These are phyloP conservation scores for Callorhinus ursinus DNA, from an alignment of 2,113 vertebrate genomes.

Conservation along the genomic window DNA sequence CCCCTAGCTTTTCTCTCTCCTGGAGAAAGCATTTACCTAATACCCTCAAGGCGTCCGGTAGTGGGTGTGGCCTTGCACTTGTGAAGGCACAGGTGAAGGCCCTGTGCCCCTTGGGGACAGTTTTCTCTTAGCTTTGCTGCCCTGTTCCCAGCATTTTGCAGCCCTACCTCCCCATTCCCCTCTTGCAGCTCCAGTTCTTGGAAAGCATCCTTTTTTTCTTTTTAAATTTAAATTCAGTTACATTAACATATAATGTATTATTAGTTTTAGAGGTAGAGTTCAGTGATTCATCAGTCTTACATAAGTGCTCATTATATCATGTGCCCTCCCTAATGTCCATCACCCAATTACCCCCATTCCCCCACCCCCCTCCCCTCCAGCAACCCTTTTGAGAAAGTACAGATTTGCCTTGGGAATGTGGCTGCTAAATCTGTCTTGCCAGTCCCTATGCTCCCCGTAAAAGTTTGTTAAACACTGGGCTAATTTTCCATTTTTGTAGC, in stretches of 20 bases:
- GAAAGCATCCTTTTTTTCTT: not conserved
- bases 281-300: no score
- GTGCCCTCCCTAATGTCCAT: no score
- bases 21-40: not conserved
- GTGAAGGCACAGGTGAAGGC: not conserved
- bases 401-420: constrained; percentile 31
- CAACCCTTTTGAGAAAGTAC: not conserved
- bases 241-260: not conserved
- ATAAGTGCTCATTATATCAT: no score
- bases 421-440: not conserved
- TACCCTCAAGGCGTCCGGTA: not conserved
- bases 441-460: not conserved
- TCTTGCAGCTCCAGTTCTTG: not conserved
- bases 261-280: no score
- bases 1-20: not conserved
- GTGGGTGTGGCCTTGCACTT: not conserved
- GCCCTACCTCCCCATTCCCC: not conserved
- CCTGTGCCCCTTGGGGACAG: not conserved
- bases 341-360: no score
- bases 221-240: not conserved
- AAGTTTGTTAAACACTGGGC: not conserved
- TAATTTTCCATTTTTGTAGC: not conserved
- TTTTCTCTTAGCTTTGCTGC: not conserved
- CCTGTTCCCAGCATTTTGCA: not conserved
- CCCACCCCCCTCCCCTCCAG: no score